Evolutionary conservation across 2,888 invertebrate species (phyloP).

Genomic region (Lamproptera curius): DNA sequence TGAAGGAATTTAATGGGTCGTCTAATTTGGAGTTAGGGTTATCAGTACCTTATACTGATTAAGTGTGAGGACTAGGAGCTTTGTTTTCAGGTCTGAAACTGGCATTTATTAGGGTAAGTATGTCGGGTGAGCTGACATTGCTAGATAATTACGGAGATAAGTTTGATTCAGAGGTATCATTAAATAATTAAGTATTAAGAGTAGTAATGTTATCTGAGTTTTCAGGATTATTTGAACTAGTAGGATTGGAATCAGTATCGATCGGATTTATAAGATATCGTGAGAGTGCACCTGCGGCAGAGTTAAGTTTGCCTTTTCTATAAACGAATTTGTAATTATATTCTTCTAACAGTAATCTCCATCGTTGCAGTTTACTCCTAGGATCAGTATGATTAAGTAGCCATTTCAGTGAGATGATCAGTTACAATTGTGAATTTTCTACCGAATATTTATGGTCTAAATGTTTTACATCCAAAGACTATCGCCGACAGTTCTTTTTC

Average conservation of each 20-base stretch:
- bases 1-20: too few species aligned
- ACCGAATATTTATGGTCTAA: slow-evolving; percentile 26
- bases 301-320: too few species aligned
- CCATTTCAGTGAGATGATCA: slow-evolving; percentile 27
- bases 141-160: background rate
- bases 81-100: too few species aligned
- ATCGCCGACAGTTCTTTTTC: slow-evolving; percentile 24
- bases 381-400: slow-evolving; percentile 26
- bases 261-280: too few species aligned
- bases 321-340: too few species aligned
- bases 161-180: too few species aligned
- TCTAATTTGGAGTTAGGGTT: background rate
- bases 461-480: slow-evolving; percentile 12
- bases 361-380: slow-evolving; percentile 20
- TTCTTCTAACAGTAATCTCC: too few species aligned
- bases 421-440: slow-evolving; percentile 24
- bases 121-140: background rate
- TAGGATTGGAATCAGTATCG: too few species aligned
- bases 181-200: background rate
- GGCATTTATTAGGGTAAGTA: background rate
- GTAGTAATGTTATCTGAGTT: background rate
- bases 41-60: background rate
- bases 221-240: background rate
- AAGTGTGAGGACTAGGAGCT: too few species aligned
- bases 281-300: too few species aligned